Evolutionary conservation across 2,113 vertebrate species (phyloP), one percentile per base, ranked within the genome.

Genomic region (Alligator mississippiensis): DNA sequence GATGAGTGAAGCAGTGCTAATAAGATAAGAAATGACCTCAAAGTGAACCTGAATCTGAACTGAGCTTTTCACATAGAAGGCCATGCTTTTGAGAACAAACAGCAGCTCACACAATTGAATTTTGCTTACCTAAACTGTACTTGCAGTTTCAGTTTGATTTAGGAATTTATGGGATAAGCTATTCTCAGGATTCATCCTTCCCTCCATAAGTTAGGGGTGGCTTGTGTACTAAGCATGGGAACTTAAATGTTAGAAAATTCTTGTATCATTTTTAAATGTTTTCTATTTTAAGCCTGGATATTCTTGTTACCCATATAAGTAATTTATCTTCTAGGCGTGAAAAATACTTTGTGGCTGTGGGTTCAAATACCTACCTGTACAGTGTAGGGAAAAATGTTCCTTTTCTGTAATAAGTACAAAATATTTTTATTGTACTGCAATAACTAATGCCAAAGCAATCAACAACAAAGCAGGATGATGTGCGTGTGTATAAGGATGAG

Each of bases 31-130:
- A 85, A 94, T 68, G 14, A n/a, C 24, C 66, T 64, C 68, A 90
- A 76, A 80, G 21, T 76, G 18, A 87, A 58, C 55, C 82, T 89
- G 78, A 90, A 95, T 90, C 77, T 93, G 90, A 92, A 80, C 78
- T 76, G 55, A 90, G 64, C 22, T 12, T 78, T 60, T 27, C 6
- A 72, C n/a, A 57, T 90, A 68, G n/a, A 88, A 77, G 84, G 88
- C 7, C 78, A 55, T 82, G 2, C 84, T 15, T 94, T 54, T 72
- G 62, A 77, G 63, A 57, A 2, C 77, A 87, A n/a, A 79, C 38
- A 78, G n/a, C 17, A 79, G 27, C 19, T 64, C 47, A 18, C 57
- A 11, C 34, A 70, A 74, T 59, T 58, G 5, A 9, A 13, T 77
- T 93, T 70, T n/a, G 7, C 82, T 91, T 85, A 22, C 66, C 18